Conservation (phyloP, 2,797 vertebrate genomes). For the Typhlichthys eigenmanni region DNA sequence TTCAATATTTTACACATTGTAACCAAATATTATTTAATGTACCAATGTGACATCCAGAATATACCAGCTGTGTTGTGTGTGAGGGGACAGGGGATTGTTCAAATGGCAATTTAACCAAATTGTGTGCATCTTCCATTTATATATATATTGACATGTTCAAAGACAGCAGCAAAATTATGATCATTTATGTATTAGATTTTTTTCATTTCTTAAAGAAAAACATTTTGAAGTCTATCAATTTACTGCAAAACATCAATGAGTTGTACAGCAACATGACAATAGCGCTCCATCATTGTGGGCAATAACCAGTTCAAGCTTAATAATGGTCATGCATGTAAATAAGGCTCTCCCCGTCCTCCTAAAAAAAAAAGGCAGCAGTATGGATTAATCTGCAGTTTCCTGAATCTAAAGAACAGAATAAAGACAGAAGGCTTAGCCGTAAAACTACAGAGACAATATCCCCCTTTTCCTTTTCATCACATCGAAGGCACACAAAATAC, state of each 20-base stretch:
- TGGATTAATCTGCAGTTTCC: constrained; percentile 49
- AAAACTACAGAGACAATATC: constrained; percentile 50
- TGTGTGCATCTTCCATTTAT: too few species aligned
- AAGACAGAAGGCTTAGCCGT: constrained; percentile 45
- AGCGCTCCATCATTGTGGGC: constrained; percentile 24
- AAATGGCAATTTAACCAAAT: too few species aligned
- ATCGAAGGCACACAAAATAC: constrained; percentile 77
- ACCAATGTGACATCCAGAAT: too few species aligned
- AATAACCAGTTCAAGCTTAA: constrained; percentile 16
- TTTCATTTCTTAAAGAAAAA: not conserved
- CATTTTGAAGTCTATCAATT: constrained; percentile 7
- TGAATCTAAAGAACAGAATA: constrained; percentile 59
- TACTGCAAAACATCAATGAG: constrained; percentile 9
- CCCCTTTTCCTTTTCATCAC: constrained; percentile 39
- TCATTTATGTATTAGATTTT: not conserved
- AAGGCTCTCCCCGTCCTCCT: constrained; percentile 6
- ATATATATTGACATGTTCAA: too few species aligned
- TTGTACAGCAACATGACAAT: constrained; percentile 16
- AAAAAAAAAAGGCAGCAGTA: constrained; percentile 60
- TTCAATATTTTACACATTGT: too few species aligned
- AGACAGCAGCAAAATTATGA: not conserved
- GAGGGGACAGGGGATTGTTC: too few species aligned
- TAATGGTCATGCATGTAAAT: constrained; percentile 12
- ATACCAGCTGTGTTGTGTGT: too few species aligned
- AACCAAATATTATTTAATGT: too few species aligned